phyloP scores from a whole-genome alignment of 2,113 vertebrate species.

The Melanostigma gelatinosum region DNA sequence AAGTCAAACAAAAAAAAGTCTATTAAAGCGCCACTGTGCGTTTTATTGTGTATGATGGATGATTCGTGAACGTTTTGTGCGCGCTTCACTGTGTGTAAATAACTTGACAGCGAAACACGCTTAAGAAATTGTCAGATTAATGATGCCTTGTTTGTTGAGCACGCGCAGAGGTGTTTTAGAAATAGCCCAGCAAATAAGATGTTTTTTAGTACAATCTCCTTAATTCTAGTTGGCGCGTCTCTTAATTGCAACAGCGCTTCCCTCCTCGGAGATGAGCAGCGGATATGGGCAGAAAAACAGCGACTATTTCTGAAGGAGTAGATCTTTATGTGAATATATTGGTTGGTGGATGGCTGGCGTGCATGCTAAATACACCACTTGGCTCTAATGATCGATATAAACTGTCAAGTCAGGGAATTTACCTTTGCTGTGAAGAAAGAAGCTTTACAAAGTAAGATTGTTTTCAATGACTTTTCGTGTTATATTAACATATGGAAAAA shows the following conservation, averaged over 20 bases:
- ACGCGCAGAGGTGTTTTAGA: neutral
- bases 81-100: neutral
- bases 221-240: neutral
- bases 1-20: slow-evolving; percentile 15
- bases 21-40: neutral
- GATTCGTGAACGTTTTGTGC: neutral
- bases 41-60: neutral
- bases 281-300: neutral
- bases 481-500: neutral
- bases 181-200: neutral
- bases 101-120: neutral
- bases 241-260: neutral
- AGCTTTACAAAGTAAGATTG: neutral
- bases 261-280: no score
- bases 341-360: neutral
- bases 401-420: neutral
- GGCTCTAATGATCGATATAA: neutral
- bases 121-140: neutral
- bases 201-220: neutral
- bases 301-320: neutral
- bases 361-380: neutral
- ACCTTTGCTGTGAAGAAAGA: neutral
- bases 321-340: neutral
- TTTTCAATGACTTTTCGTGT: neutral
- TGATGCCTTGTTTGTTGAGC: neutral